Evolutionary conservation across 2,113 vertebrate genomes (phyloP).

Genomic region (Rhinopomastus cyanomelas): DNA sequence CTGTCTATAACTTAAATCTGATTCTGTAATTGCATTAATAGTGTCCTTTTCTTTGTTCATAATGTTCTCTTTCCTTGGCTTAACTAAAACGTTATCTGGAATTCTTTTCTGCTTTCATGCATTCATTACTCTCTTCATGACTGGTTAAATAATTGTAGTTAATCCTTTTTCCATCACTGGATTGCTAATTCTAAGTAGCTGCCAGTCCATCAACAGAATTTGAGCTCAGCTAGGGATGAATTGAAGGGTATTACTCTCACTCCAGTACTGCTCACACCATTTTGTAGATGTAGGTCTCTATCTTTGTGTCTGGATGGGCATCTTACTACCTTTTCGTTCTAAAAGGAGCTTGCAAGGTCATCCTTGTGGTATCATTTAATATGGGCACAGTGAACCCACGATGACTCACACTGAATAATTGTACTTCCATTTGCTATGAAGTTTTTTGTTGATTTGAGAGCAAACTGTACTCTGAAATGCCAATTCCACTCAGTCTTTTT

Average conservation of each 20-base stretch:
- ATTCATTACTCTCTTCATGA: neutral
- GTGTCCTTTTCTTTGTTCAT: neutral
- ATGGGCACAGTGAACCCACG: neutral
- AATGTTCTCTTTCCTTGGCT: neutral
- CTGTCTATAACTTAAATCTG: neutral
- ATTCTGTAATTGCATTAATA: constrained; percentile 51
- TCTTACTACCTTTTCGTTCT: neutral
- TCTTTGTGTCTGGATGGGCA: neutral
- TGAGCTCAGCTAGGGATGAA: neutral
- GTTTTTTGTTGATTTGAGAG: neutral
- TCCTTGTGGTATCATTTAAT: neutral
- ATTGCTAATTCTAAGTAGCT: neutral
- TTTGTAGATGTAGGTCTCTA: neutral
- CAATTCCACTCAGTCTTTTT: neutral
- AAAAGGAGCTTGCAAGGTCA: neutral
- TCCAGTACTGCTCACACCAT: neutral
- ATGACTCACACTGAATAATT: neutral
- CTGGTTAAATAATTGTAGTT: neutral
- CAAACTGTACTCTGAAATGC: neutral
- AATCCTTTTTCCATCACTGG: neutral
- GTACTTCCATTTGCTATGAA: neutral
- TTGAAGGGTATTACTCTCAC: neutral
- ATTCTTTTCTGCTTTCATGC: neutral
- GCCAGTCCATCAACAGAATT: neutral
- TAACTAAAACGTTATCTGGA: neutral